Base-by-base conservation (phyloP, 2,888 invertebrate genomes). In the Caenorhabditis zanzibari region DNA sequence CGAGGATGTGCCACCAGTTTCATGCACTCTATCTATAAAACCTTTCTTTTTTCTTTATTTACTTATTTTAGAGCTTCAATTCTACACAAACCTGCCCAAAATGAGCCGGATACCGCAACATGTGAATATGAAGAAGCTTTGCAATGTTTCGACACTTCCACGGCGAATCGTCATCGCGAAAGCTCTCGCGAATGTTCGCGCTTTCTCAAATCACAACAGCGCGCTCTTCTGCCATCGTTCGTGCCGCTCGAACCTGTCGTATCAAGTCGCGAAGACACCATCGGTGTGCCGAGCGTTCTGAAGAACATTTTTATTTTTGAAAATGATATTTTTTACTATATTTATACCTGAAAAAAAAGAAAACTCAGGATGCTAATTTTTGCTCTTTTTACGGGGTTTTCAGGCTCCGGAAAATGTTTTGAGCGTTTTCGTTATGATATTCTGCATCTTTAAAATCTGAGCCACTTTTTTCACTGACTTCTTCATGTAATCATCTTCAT, bases 81-180 rank as follows among this genome's bases (percentile, higher is more conserved):
- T 16, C 1, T 22, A 4, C 4, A 32, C 32, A 3, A 54, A 94
- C 94, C 93, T 94, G 99, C 24, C 99, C 99, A 94, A 99, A 99
- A 94, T 99, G 99, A 59, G 99, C 99, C 74, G 98, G 98, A 94
- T 99, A 99, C 59, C 99, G 99, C 90, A 99, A 95, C 98, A 99
- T 99, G 93, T 99, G 98, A 93, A 99, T 99, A 94, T 99, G 99
- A 16, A 99, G 95, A 81, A 99, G 95, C 93, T 99, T 99, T 86
- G 99, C 99, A 92, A 99, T 98, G 94, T 99, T 99, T 91, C 99
- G 95, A 94, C 99, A 99, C 94, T 98, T 95, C 97, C 97, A 99
- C 74, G 98, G 97, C 87, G 97, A 97, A 93, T 99, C 99, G 93
- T 98, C 98, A 93, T 98, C 98, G 90, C 99, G 95, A 93, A 99